Evolutionary conservation across 2,113 vertebrate species (phyloP).

Genomic region (Eidolon helvum): DNA sequence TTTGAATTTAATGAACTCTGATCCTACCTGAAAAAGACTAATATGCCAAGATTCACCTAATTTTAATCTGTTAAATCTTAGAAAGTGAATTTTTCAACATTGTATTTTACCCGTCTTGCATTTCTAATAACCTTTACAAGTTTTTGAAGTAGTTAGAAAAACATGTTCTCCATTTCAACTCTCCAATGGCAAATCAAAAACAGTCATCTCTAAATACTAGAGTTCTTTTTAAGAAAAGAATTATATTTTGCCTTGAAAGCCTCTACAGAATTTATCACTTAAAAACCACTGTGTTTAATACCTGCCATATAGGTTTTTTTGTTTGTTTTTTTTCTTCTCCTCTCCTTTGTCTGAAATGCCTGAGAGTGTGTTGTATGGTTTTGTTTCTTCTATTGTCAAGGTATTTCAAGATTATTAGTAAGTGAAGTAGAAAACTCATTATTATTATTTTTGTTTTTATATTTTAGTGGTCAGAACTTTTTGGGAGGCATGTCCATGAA

Average conservation of each 20-base stretch:
- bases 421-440: not conserved
- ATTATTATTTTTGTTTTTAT: not conserved
- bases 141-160: conserved; percentile 45
- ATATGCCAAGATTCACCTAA: not conserved
- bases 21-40: not conserved
- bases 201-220: conserved; percentile 11
- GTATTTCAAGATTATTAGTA: not conserved
- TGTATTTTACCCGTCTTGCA: not conserved
- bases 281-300: not conserved
- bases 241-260: not conserved
- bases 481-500: not conserved
- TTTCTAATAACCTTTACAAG: conserved; percentile 13
- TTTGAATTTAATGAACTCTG: not conserved
- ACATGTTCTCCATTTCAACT: conserved; percentile 5
- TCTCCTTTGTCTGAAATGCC: not conserved
- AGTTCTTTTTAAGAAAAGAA: not conserved
- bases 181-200: conserved; percentile 39
- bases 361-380: not conserved
- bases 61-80: conserved; percentile 29
- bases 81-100: not conserved
- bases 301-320: not conserved
- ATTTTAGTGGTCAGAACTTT: not conserved
- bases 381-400: not conserved
- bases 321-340: not conserved
- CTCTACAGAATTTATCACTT: not conserved